Evolutionary conservation across 2,888 invertebrate genomes (phyloP).

Genomic region (Drosophila putrida): DNA sequence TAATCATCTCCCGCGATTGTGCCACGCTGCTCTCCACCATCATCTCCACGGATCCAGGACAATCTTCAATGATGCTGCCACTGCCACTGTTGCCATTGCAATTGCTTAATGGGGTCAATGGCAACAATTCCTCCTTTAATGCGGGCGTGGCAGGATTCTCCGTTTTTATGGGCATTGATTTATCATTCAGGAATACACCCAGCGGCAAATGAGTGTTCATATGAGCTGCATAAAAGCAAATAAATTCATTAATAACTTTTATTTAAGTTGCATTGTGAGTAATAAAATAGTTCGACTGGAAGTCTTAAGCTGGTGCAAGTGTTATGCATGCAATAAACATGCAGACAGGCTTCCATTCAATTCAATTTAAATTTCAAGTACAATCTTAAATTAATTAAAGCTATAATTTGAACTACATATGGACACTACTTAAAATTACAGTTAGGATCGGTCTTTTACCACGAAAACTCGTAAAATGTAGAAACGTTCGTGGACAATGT

Average conservation of each 20-base stretch:
- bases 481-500: conserved; percentile 71
- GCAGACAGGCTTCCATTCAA: conserved; percentile 12
- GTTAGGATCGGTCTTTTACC: conserved; percentile 65
- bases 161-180: conserved; percentile 35
- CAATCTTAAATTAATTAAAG: conserved; percentile 16
- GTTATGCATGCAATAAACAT: conserved; percentile 39
- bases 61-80: conserved; percentile 56
- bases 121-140: conserved; percentile 48
- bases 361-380: background rate
- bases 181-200: conserved; percentile 73
- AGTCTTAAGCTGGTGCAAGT: conserved; percentile 31
- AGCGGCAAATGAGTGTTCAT: conserved; percentile 74
- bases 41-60: conserved; percentile 56
- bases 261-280: background rate
- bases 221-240: conserved; percentile 59
- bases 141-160: conserved; percentile 43
- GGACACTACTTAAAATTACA: background rate
- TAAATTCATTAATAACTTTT: conserved; percentile 3
- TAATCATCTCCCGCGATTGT: conserved; percentile 53
- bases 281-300: background rate
- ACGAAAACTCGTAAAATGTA: conserved; percentile 71
- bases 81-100: conserved; percentile 30
- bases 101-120: conserved; percentile 60
- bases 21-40: conserved; percentile 47
- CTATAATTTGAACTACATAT: conserved; percentile 1